A percentile compares a stretch with the other conserved stretches of the same genome.
Conservation (phyloP, 1,140 invertebrate species). For the Drosophila punjabiensis region DNA sequence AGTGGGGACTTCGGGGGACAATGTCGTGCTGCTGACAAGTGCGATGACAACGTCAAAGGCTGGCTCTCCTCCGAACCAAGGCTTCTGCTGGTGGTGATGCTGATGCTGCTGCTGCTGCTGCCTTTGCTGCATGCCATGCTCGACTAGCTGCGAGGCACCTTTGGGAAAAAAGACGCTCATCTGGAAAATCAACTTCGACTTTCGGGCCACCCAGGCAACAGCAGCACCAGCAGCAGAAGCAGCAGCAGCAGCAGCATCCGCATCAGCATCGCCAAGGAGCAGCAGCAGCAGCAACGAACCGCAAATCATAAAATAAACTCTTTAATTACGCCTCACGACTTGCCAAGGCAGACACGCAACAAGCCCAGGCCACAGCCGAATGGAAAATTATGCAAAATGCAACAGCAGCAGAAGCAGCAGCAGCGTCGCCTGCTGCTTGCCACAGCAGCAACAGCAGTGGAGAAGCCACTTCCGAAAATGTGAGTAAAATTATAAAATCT, state of each 20-base stretch:
- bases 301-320: slow-evolving; percentile 83
- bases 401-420: slow-evolving; percentile 42
- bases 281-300: slow-evolving; percentile 54
- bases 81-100: slow-evolving; percentile 6
- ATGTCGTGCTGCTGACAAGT: slow-evolving; percentile 73
- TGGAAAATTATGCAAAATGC: slow-evolving; percentile 83
- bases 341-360: slow-evolving; percentile 63
- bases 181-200: slow-evolving; percentile 77
- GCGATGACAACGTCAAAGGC: slow-evolving; percentile 73
- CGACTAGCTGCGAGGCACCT: slow-evolving; percentile 66
- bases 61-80: slow-evolving; percentile 8
- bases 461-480: slow-evolving; percentile 73
- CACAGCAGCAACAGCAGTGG: slow-evolving; percentile 30
- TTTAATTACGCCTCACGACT: slow-evolving; percentile 83
- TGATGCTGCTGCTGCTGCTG: slow-evolving; percentile 6
- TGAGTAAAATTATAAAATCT: slow-evolving; percentile 80
- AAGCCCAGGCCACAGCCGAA: slow-evolving; percentile 57
- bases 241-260: slow-evolving; percentile 20
- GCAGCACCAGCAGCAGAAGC: slow-evolving; percentile 29
- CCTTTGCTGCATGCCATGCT: slow-evolving; percentile 46
- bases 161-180: slow-evolving; percentile 65
- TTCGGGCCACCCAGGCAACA: slow-evolving; percentile 65
- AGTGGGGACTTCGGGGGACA: slow-evolving; percentile 41
- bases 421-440: slow-evolving; percentile 12
- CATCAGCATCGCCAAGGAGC: slow-evolving; percentile 29